Evolutionary conservation across 2,797 vertebrate genomes (phyloP).

Genomic region (Schizothorax lantsangensis): DNA sequence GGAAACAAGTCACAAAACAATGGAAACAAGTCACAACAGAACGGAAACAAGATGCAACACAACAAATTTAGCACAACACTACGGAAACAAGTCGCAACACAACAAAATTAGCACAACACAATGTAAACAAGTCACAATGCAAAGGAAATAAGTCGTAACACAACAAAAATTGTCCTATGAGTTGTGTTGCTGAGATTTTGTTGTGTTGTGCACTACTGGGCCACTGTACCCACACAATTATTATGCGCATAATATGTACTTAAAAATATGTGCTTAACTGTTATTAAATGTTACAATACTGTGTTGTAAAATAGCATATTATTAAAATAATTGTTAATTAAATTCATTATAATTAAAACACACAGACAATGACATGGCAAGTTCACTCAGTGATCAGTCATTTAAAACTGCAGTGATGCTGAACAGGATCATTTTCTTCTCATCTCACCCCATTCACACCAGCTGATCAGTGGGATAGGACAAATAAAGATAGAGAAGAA

Average conservation of each 20-base stretch:
- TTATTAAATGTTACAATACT: not conserved
- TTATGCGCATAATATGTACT: not conserved
- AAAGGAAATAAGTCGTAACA: no score
- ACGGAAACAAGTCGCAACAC: no score
- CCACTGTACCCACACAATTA: not conserved
- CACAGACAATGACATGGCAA: not conserved
- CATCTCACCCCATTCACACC: not conserved
- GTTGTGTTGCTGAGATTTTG: not conserved
- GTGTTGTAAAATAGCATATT: not conserved
- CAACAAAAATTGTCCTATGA: not conserved
- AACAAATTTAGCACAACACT: no score
- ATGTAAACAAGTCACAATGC: no score
- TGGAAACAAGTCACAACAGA: no score
- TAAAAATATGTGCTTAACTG: not conserved
- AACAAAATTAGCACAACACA: no score
- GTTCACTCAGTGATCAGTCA: conserved; percentile 47
- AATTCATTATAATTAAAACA: not conserved
- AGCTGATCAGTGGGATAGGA: not conserved
- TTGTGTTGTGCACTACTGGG: not conserved
- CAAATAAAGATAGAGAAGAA: not conserved
- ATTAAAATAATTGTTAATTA: not conserved
- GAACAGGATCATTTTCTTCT: conserved; percentile 17
- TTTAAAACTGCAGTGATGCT: conserved; percentile 50
- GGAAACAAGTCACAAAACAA: no score
- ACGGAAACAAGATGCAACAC: fast-evolving